Evolutionary conservation across 2,113 vertebrate species (phyloP).

Genomic region (Dasyurus viverrinus): DNA sequence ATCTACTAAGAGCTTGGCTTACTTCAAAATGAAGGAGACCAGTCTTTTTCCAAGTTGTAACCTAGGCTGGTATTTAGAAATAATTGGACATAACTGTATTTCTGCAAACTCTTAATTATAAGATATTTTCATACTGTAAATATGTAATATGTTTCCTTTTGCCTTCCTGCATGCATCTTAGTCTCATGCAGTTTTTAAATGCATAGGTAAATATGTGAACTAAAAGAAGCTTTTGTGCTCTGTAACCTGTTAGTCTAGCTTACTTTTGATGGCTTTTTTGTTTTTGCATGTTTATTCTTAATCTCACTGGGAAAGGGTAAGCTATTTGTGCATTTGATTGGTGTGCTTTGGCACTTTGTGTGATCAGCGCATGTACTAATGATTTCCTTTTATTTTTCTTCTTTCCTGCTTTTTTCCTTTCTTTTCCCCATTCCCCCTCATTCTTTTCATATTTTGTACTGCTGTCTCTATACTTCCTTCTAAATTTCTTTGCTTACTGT

Average conservation of each 20-base stretch:
- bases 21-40: slow-evolving; percentile 9
- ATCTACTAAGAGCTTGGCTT: not conserved
- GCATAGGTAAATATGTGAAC: slow-evolving; percentile 66
- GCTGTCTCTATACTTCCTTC: slow-evolving; percentile 85
- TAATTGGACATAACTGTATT: slow-evolving; percentile 77
- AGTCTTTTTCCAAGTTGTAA: slow-evolving; percentile 33
- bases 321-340: slow-evolving; percentile 85
- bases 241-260: slow-evolving; percentile 79
- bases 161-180: slow-evolving; percentile 80
- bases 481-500: slow-evolving; percentile 90
- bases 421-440: slow-evolving; percentile 72
- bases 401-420: slow-evolving; percentile 84
- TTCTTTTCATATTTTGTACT: slow-evolving; percentile 84
- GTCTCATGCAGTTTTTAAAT: slow-evolving; percentile 80
- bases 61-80: slow-evolving; percentile 1
- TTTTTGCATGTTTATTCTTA: slow-evolving; percentile 86
- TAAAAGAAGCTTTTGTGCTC: slow-evolving; percentile 80
- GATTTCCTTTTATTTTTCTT: slow-evolving; percentile 91
- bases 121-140: slow-evolving; percentile 69
- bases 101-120: slow-evolving; percentile 80
- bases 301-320: slow-evolving; percentile 85
- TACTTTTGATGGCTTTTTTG: slow-evolving; percentile 81
- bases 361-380: slow-evolving; percentile 90
- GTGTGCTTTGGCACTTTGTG: slow-evolving; percentile 87
- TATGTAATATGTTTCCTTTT: slow-evolving; percentile 76